Percentiles rank a stretch among this genome's conserved stretches.
Conservation (phyloP, 2,888 invertebrate genomes). For the Sinodicranocentrus sp. region DNA sequence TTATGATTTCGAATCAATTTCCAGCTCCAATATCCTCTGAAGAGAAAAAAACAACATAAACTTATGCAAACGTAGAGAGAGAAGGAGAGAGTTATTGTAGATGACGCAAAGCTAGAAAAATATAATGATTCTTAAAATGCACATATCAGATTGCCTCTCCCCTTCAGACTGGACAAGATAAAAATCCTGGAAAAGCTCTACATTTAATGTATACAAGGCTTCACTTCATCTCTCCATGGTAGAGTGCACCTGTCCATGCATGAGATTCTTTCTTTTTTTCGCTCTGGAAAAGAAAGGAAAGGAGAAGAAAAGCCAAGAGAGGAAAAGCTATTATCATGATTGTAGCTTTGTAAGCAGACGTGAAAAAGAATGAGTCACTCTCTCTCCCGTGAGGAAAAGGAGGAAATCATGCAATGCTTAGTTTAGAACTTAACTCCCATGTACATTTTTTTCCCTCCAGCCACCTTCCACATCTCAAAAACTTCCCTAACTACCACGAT, state of each 20-base stretch:
- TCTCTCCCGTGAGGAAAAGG: background rate
- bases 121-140: too few relatives aligned
- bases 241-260: too few relatives aligned
- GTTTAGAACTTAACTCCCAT: too few relatives aligned
- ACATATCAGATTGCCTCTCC: background rate
- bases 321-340: slow-evolving; percentile 64
- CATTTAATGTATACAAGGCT: background rate
- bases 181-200: background rate
- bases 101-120: too few relatives aligned
- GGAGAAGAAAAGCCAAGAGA: slow-evolving; percentile 46
- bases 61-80: too few relatives aligned
- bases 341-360: slow-evolving; percentile 16
- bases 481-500: slow-evolving; percentile 14
- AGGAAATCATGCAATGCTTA: slow-evolving; percentile 58
- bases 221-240: too few relatives aligned
- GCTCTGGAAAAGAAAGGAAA: background rate
- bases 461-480: background rate
- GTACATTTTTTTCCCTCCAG: background rate
- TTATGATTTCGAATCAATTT: background rate
- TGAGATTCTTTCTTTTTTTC: too few relatives aligned
- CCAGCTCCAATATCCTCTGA: background rate
- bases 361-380: slow-evolving; percentile 55
- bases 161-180: background rate
- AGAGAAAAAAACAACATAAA: too few relatives aligned
- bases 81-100: too few relatives aligned